A percentile compares a stretch with the other conserved stretches of the same genome.
phyloP scores from a whole-genome alignment of 2,113 vertebrate genomes.

The Hippopotamus amphibius region DNA sequence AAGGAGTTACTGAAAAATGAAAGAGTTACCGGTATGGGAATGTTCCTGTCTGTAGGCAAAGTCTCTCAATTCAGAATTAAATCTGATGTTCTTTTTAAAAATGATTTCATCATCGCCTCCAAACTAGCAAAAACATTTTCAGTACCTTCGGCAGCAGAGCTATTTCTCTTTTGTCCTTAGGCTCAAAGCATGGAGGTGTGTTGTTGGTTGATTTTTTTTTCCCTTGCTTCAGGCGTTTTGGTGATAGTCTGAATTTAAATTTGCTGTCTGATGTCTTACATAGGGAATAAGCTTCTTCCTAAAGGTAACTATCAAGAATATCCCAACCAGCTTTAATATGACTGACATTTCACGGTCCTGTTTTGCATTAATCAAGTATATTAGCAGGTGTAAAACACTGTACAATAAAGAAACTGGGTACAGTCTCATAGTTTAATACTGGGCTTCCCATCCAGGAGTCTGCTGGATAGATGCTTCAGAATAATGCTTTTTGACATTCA shows the following conservation, averaged over 20 bases:
- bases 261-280: constrained; percentile 78
- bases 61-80: constrained; percentile 48
- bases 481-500: constrained; percentile 65
- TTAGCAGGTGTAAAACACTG: constrained; percentile 71
- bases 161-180: not conserved
- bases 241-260: constrained; percentile 76
- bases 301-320: constrained; percentile 63
- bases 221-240: constrained; percentile 78
- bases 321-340: constrained; percentile 60
- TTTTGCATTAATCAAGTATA: constrained; percentile 72
- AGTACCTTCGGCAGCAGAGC: not conserved
- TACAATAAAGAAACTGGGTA: constrained; percentile 38
- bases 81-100: constrained; percentile 56
- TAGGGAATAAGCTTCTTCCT: constrained; percentile 79
- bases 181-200: not conserved
- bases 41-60: constrained; percentile 27
- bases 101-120: constrained; percentile 1
- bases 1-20: constrained; percentile 55
- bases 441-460: constrained; percentile 76
- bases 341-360: constrained; percentile 47
- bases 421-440: constrained; percentile 67
- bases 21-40: not conserved
- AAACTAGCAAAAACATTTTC: not conserved
- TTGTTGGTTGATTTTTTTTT: not conserved
- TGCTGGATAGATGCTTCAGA: constrained; percentile 61